Evolutionary conservation across 2,888 invertebrate genomes (phyloP), one percentile per base, ranked within the genome.

Genomic region (Apomyelois bistriatella): DNA sequence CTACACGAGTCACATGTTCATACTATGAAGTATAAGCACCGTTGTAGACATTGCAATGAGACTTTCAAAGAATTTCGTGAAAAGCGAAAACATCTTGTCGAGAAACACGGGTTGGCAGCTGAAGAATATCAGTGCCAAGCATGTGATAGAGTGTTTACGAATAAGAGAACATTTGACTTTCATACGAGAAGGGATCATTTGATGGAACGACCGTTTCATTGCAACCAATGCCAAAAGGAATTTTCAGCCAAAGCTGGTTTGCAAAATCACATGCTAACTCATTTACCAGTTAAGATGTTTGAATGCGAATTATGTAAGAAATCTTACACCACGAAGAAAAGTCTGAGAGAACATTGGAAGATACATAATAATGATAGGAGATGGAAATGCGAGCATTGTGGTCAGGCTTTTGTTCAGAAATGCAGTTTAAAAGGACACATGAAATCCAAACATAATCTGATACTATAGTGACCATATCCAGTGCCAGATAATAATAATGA

Each of bases 251-350:
- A 70, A 1, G 60, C 64, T 7, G 72, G 70, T 30, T 51, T 81
- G 9, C 63, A 65, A 41, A 58, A 68, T 1, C 80, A 79, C 38
- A 65, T 71, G 68, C 60, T 72, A 0, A 70, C 69, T 4, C 76
- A 77, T 43, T 65, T 70, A 0, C 72, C 70, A 0, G 47, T 63
- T 8, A 66, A 66, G 12, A 62, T 62, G 13, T 77, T 68, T 47
- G 60, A 70, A 40, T 82, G 81, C 48, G 57, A 63, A 0, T 62
- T 78, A 0, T 82, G 80, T 41, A 53, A 62, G 2, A 82, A 81
- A 55, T 58, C 70, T 0, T 82, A 73, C 47, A 66, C 63, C 0
- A 62, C 73, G 28, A 74, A 67, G 57, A 70, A 67, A 12, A 67
- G 68, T 9, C 47, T 75, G 40, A 62, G 55, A 0, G 72, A 74